Percentiles rank a stretch among this genome's conserved stretches.
Evolutionary conservation across 2,797 vertebrate genomes (phyloP).

Genomic region (Cossypha niveicapilla): DNA sequence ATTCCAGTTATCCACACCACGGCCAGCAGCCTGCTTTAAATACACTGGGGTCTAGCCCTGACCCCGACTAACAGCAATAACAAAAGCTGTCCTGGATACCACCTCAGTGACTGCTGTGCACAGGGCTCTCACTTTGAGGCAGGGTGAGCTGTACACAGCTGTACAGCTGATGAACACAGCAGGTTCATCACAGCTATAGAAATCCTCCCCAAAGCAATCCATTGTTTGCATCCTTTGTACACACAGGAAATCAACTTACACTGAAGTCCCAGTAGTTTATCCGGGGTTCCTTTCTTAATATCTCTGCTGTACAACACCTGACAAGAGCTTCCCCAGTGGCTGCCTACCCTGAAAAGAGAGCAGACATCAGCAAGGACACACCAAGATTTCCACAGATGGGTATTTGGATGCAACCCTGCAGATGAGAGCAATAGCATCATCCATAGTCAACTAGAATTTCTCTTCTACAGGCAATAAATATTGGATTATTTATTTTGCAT

Average conservation of each 20-base stretch:
- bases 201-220: not conserved
- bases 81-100: not conserved
- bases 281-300: not conserved
- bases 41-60: not conserved
- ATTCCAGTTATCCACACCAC: not conserved
- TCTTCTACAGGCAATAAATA: constrained; percentile 36
- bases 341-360: not conserved
- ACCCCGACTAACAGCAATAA: not conserved
- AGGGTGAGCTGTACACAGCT: not conserved
- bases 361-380: not conserved
- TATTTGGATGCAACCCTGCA: not conserved
- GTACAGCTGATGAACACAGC: not conserved
- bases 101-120: not conserved
- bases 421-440: not conserved
- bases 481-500: constrained; percentile 59
- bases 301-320: not conserved
- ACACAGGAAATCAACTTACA: not conserved
- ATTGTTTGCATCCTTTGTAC: not conserved
- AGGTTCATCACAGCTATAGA: not conserved
- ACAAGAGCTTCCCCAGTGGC: not conserved
- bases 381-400: not conserved
- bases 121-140: not conserved
- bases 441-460: not conserved
- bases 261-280: not conserved
- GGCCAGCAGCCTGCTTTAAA: not conserved